Conservation (phyloP, 2,797 vertebrate species). For the Columba guinea region DNA sequence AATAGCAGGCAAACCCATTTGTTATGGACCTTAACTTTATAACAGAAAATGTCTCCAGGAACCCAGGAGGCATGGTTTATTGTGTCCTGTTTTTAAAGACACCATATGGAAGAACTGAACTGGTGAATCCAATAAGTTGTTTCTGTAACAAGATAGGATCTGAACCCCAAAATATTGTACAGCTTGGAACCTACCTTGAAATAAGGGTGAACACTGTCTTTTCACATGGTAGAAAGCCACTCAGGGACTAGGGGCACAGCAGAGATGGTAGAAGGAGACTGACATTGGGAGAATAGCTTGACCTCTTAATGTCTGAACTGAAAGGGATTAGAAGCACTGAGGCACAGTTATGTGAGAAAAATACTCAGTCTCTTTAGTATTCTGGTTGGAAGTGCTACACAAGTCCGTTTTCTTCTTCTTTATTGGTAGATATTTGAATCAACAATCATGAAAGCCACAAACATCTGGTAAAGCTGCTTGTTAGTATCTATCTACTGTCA, state of each 20-base stretch:
- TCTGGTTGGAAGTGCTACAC: background rate
- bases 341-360: background rate
- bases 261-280: fast-evolving
- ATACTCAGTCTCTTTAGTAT: background rate
- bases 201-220: background rate
- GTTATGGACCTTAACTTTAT: background rate
- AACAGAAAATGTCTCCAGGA: background rate
- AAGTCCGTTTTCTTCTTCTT: background rate
- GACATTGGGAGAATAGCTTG: background rate
- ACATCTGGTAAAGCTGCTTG: background rate
- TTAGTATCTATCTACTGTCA: background rate
- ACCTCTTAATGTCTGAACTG: background rate
- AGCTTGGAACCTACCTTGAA: background rate
- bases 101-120: background rate
- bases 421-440: background rate
- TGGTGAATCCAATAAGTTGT: background rate
- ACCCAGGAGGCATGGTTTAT: background rate
- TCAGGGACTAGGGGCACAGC: background rate
- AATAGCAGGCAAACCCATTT: background rate
- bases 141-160: background rate
- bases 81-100: background rate
- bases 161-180: background rate
- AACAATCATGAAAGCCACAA: background rate
- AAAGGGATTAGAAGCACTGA: background rate
- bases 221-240: background rate